These are phyloP conservation scores for Tenebrio molitor DNA, from an alignment of 1,140 invertebrate species.

Conservation along the genomic window DNA sequence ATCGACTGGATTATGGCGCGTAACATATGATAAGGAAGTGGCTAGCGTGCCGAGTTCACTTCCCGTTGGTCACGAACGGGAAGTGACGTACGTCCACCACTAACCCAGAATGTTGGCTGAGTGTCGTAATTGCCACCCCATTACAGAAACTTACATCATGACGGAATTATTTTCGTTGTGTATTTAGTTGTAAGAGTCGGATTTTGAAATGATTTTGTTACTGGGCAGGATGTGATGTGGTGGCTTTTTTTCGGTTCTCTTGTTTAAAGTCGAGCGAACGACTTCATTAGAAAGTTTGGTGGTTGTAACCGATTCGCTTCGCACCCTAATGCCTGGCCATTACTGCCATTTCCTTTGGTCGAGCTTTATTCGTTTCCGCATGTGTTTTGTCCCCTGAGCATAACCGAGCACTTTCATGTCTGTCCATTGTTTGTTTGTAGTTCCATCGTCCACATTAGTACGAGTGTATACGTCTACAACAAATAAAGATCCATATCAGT, in stretches of 20 bases:
- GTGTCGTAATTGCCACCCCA: neutral
- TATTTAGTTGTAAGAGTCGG: too few species aligned
- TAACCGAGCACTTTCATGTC: constrained; percentile 2
- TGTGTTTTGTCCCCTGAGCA: constrained; percentile 3
- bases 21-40: constrained; percentile 28
- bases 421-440: constrained; percentile 9
- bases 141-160: neutral
- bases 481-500: constrained; percentile 24
- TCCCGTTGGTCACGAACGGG: constrained; percentile 25
- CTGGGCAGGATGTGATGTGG: too few species aligned
- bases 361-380: neutral
- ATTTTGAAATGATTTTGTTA: too few species aligned
- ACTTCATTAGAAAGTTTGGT: too few species aligned
- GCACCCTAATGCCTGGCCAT: too few species aligned
- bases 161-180: too few species aligned
- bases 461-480: neutral
- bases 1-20: constrained; percentile 6
- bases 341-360: neutral
- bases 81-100: constrained; percentile 15
- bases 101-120: neutral
- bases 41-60: constrained; percentile 9
- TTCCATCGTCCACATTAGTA: neutral
- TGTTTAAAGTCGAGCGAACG: too few species aligned
- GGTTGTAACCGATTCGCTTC: too few species aligned
- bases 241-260: too few species aligned